These are phyloP conservation scores for Chamaea fasciata DNA, from an alignment of 2,113 vertebrate species.

Conservation along the genomic window DNA sequence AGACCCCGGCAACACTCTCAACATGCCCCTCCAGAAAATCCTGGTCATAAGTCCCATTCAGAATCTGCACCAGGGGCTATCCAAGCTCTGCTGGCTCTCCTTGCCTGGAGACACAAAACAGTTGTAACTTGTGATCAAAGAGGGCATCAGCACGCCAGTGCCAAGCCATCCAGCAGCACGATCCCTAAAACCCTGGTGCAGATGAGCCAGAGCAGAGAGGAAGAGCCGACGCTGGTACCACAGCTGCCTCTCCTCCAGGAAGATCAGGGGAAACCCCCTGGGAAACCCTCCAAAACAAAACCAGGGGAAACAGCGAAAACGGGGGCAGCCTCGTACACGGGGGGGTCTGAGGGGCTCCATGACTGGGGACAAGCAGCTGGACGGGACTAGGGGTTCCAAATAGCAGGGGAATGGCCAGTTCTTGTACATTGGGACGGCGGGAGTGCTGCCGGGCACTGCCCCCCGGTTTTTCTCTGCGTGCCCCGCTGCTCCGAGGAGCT, in stretches of 20 bases:
- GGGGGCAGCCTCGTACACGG: too few species aligned
- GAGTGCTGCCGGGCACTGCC: neutral
- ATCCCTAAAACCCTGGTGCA: rapidly evolving
- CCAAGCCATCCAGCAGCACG: neutral
- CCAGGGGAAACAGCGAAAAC: neutral
- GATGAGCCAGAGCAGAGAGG: rapidly evolving
- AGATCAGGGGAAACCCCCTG: rapidly evolving
- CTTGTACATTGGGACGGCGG: rapidly evolving
- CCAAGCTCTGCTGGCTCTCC: neutral
- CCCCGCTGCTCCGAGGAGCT: neutral
- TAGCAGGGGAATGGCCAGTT: neutral
- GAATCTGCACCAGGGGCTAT: rapidly evolving
- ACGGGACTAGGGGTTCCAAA: too few species aligned
- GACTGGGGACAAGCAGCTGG: neutral
- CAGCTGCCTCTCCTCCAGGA: neutral
- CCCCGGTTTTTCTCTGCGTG: rapidly evolving
- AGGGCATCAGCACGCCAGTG: rapidly evolving
- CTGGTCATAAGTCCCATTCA: too few species aligned
- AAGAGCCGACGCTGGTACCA: rapidly evolving
- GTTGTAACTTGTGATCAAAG: rapidly evolving
- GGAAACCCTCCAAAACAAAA: neutral
- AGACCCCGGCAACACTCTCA: neutral
- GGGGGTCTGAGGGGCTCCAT: too few species aligned
- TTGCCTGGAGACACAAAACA: rapidly evolving
- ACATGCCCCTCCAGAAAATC: neutral